phyloP scores from a whole-genome alignment of 2,888 invertebrate species.

The Tuta absoluta region DNA sequence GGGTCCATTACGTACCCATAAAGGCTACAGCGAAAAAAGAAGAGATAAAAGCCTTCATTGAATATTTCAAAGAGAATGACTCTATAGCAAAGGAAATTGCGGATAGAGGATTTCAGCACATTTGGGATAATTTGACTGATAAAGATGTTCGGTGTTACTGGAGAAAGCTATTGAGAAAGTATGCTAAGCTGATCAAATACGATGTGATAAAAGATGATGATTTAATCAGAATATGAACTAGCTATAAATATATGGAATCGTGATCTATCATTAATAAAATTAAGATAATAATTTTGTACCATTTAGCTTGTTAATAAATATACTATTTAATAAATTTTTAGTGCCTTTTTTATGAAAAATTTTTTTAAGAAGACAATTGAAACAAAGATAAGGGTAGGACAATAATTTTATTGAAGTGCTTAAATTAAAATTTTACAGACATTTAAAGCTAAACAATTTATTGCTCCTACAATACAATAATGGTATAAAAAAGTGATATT shows the following conservation, averaged over 20 bases:
- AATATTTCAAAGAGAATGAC: conserved; percentile 90
- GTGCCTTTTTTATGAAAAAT: background rate
- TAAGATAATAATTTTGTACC: conserved; percentile 1
- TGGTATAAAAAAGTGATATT: background rate
- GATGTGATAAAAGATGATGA: conserved; percentile 79
- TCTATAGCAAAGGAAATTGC: conserved; percentile 89
- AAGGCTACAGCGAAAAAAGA: conserved; percentile 82
- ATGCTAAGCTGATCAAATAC: conserved; percentile 87
- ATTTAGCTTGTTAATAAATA: background rate
- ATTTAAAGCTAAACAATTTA: conserved; percentile 28
- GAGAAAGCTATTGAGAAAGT: conserved; percentile 87
- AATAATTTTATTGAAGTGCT: background rate
- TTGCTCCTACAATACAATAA: conserved; percentile 23
- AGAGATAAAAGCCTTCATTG: conserved; percentile 86
- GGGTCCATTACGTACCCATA: conserved; percentile 97
- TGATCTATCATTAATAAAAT: background rate
- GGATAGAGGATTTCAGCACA: conserved; percentile 88
- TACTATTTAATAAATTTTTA: background rate
- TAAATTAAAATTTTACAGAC: conserved; percentile 21
- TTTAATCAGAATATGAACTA: conserved; percentile 7
- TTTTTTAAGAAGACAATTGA: background rate
- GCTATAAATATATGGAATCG: background rate
- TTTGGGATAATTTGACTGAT: conserved; percentile 91
- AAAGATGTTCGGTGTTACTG: conserved; percentile 94
- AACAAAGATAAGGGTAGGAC: background rate